Evolutionary conservation across 2,113 vertebrate genomes (phyloP), one percentile per base, ranked within the genome.

Genomic region (Smithornis capensis): DNA sequence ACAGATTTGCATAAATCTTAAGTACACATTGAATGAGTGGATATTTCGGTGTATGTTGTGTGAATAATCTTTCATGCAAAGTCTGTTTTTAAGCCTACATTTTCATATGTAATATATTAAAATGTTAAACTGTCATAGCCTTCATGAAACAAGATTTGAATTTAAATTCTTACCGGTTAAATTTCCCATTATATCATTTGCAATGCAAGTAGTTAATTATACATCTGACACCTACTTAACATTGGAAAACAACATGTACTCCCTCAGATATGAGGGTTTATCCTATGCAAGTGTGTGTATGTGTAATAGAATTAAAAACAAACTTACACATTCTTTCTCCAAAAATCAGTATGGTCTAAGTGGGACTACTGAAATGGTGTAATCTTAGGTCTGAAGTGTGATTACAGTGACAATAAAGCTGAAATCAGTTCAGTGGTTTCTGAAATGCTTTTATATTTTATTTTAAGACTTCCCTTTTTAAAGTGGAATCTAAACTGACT

Each of bases 181-280:
- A 97, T 96, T 97, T 96, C 94, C 94, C 94, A 95, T 96, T 97
- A 69, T 83, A 75, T 95, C 67, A 95, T 96, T 95, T 97, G 94
- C 94, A 97, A 96, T 95, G 94, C 95, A 92, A 81, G 87, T 88
- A 91, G 64, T 91, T 93, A 88, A 90, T 85, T 96, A 96, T 93
- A 92, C 94, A 92, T 83, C 92, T 96, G 64, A 78, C 90, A 92
- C 88, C 91, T 68, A 89, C 23, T 95, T 96, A 96, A 87, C 87
- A 49, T 62, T 86, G 52, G 79, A 86, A 94, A 94, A 88, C 79
- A 95, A 67, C 59, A 70, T 95, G 44, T 88, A 2, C 69, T 95
- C 63, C 35, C 37, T 83, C 83, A 90, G 76, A 88, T 92, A 89
- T 1, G 68, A 86, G 22, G 25, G 14, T 68, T 80, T 94, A 44